phyloP scores from a whole-genome alignment of 2,113 vertebrate genomes.

The Heterotis niloticus region DNA sequence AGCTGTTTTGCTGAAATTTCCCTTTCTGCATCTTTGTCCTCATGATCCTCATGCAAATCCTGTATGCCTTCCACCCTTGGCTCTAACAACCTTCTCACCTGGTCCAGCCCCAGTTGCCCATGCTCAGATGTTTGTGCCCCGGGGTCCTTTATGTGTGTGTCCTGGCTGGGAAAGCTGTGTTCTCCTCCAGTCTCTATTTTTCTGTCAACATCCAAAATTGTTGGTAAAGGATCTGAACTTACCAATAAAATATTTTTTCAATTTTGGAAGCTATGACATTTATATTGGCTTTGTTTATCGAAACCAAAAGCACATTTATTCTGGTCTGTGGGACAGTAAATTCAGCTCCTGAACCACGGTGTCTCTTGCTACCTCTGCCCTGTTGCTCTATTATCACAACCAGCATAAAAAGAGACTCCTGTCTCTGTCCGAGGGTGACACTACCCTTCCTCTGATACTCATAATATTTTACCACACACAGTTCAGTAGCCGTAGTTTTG shows the following conservation, averaged over 20 bases:
- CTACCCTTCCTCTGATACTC: not conserved
- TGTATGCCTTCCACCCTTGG: not conserved
- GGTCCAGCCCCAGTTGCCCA: not conserved
- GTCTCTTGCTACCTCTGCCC: not conserved
- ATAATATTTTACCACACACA: not conserved
- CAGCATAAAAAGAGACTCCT: not conserved
- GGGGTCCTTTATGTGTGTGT: constrained; percentile 10
- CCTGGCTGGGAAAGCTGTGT: not conserved
- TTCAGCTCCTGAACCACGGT: not conserved
- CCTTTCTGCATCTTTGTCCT: not conserved
- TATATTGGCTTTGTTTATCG: too few species aligned
- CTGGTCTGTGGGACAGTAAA: not conserved
- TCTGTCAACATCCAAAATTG: constrained; percentile 54
- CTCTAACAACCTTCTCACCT: not conserved
- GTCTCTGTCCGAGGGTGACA: not conserved
- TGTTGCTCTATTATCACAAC: too few species aligned
- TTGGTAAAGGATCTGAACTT: constrained; percentile 71
- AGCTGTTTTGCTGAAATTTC: not conserved
- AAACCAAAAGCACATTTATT: not conserved
- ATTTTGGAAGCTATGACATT: too few species aligned
- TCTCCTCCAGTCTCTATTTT: not conserved
- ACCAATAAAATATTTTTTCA: not conserved
- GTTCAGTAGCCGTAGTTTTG: not conserved
- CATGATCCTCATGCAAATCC: not conserved
- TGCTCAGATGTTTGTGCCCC: not conserved